Percentiles rank a stretch among this genome's conserved stretches.
phyloP scores from a whole-genome alignment of 1,140 invertebrate genomes.

The Protaetia brevitarsis region DNA sequence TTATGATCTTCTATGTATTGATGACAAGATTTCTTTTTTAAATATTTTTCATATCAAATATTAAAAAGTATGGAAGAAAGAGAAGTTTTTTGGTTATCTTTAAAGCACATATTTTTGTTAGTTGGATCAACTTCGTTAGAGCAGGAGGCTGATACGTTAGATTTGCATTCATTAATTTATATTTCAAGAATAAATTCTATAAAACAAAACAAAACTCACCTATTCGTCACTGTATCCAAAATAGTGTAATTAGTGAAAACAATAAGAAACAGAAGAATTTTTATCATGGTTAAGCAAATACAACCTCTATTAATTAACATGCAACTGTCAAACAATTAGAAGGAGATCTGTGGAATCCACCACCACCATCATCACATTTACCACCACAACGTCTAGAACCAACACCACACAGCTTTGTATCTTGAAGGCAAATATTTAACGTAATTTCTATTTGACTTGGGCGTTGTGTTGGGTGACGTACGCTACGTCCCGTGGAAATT shows the following conservation, averaged over 20 bases:
- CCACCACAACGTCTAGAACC: too few relatives aligned
- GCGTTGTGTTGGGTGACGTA: slow-evolving; percentile 5
- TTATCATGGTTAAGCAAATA: slow-evolving; percentile 13
- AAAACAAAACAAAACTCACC: slow-evolving; percentile 1
- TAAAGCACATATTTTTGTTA: too few relatives aligned
- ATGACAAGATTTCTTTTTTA: too few relatives aligned
- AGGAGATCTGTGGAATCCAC: slow-evolving; percentile 4
- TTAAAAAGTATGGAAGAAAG: too few relatives aligned
- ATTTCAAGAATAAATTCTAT: not conserved
- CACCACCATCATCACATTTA: not conserved
- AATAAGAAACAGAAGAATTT: slow-evolving; percentile 10
- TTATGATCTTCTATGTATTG: too few relatives aligned
- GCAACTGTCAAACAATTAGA: slow-evolving; percentile 18
- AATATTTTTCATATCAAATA: too few relatives aligned
- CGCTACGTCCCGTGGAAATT: not conserved
- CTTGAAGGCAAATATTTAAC: slow-evolving; percentile 5
- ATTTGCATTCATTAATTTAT: not conserved
- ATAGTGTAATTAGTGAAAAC: not conserved
- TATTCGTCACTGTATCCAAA: slow-evolving; percentile 1
- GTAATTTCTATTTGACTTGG: slow-evolving; percentile 16
- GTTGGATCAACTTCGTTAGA: too few relatives aligned
- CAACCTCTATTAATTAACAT: slow-evolving; percentile 17
- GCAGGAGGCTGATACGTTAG: too few relatives aligned
- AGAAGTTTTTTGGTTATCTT: too few relatives aligned
- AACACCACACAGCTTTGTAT: not conserved